Evolutionary conservation across 2,113 vertebrate genomes (phyloP).

Genomic region (Sorex araneus): DNA sequence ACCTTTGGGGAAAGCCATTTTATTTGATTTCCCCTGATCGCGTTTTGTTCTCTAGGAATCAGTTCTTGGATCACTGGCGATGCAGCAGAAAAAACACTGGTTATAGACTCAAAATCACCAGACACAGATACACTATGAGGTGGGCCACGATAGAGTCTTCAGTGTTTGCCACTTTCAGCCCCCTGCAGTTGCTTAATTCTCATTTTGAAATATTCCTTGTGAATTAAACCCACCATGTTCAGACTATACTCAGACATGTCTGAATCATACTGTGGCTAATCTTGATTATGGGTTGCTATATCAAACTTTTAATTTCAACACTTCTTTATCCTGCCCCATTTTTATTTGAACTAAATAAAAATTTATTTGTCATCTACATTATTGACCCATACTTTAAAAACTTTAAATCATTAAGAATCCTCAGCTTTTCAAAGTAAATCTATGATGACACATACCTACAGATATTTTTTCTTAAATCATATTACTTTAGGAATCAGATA

Average conservation of each 20-base stretch:
- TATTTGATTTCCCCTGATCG: slow-evolving; percentile 1
- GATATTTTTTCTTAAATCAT: slow-evolving; percentile 31
- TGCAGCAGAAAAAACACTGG: not conserved
- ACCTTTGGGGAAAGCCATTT: slow-evolving; percentile 6
- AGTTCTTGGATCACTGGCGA: not conserved
- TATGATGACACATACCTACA: not conserved
- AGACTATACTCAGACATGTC: not conserved
- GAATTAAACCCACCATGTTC: not conserved
- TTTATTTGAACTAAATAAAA: not conserved
- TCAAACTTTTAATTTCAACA: not conserved
- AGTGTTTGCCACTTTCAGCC: not conserved
- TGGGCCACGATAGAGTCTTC: too few species aligned
- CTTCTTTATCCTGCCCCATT: not conserved
- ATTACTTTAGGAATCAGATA: not conserved
- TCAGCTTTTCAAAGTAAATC: slow-evolving; percentile 36
- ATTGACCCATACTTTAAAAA: not conserved
- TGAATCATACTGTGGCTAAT: not conserved
- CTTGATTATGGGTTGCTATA: not conserved
- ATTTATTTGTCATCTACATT: not conserved
- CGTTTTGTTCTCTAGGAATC: not conserved
- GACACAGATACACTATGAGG: not conserved
- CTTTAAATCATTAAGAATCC: slow-evolving; percentile 48
- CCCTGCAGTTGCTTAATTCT: not conserved
- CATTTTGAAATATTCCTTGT: not conserved
- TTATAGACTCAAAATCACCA: not conserved